phyloP scores from a whole-genome alignment of 2,888 invertebrate genomes.

The Leistus spinibarbis region DNA sequence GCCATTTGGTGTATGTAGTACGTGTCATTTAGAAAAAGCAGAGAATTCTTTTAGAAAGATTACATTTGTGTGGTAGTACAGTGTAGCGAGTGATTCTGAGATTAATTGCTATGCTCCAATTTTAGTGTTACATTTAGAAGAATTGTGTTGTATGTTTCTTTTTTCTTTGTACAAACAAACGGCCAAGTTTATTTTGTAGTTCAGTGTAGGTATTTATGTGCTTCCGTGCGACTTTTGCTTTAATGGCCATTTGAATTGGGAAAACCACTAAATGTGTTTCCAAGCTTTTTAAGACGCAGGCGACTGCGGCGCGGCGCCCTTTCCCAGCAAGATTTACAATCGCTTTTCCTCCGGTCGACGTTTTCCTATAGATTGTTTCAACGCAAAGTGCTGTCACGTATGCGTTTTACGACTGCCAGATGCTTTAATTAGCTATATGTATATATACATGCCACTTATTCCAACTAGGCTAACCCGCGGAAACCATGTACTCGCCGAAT shows the following conservation, averaged over 20 bases:
- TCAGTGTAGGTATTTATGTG: constrained; percentile 26
- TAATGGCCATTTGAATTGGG: constrained; percentile 36
- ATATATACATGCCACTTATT: too few species aligned
- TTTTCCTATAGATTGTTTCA: background rate
- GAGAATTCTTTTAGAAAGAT: background rate
- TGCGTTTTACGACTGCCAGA: constrained; percentile 19
- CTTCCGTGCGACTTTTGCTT: constrained; percentile 34
- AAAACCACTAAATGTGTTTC: constrained; percentile 38
- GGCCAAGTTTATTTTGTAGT: constrained; percentile 20
- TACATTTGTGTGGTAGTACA: too few species aligned
- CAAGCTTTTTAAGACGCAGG: constrained; percentile 30
- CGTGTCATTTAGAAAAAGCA: background rate
- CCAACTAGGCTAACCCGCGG: too few species aligned
- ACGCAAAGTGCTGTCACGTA: constrained; percentile 31
- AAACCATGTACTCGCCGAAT: too few species aligned
- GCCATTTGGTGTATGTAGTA: background rate
- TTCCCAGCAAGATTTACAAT: constrained; percentile 33
- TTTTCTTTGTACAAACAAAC: background rate
- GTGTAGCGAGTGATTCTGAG: background rate
- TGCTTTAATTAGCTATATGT: too few species aligned
- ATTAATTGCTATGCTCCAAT: background rate
- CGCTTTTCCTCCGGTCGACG: constrained; percentile 12
- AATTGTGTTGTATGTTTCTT: background rate
- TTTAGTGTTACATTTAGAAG: background rate
- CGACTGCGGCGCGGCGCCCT: background rate